Conservation (phyloP, 2,797 vertebrate genomes). For the Uromys caudimaculatus region DNA sequence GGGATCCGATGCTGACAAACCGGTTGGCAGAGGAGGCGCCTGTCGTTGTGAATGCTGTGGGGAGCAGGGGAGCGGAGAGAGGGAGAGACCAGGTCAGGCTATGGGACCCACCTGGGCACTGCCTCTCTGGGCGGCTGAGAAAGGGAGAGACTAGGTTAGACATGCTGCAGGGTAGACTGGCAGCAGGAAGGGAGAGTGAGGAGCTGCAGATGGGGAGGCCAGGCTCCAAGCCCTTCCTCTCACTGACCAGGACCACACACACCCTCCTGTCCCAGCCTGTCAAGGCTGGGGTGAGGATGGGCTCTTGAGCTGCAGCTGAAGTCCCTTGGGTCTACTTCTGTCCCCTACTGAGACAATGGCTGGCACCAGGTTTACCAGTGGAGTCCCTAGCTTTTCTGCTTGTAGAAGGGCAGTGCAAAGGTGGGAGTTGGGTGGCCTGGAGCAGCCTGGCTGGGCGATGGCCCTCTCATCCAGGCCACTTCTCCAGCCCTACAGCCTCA, state of each 20-base stretch:
- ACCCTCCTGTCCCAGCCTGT: background rate
- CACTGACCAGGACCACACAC: background rate
- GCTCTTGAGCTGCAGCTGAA: background rate
- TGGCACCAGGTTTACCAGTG: background rate
- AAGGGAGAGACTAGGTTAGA: conserved; percentile 73
- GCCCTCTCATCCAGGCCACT: background rate
- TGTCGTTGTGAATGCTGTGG: conserved; percentile 96
- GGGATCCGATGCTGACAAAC: conserved; percentile 99
- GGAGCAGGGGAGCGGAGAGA: conserved; percentile 75
- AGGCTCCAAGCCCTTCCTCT: conserved; percentile 24
- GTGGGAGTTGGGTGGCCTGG: background rate
- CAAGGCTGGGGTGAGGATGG: background rate
- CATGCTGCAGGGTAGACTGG: background rate
- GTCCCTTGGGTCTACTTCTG: background rate
- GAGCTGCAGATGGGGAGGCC: background rate
- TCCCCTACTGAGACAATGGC: background rate
- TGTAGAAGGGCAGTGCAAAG: background rate
- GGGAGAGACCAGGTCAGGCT: conserved; percentile 69
- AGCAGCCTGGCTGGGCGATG: background rate
- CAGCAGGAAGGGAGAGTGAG: conserved; percentile 37
- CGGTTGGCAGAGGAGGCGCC: conserved; percentile 98
- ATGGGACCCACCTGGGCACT: conserved; percentile 41
- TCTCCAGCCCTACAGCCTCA: background rate
- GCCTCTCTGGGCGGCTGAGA: conserved; percentile 78
- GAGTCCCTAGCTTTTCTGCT: background rate